Conservation (phyloP, 53 echinoderm and acorn worm genomes). For the Holothuria scabra region DNA sequence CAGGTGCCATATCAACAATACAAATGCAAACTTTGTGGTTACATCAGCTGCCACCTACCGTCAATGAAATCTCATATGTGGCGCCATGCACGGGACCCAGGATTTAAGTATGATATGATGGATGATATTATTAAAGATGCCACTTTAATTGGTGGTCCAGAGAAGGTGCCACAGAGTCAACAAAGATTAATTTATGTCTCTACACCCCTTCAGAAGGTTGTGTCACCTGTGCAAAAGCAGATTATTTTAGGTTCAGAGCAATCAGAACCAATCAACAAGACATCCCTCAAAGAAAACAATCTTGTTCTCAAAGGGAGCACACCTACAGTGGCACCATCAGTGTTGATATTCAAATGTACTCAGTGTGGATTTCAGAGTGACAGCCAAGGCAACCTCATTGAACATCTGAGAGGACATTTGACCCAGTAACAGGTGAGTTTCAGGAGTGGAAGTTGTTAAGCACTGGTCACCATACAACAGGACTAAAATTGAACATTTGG, state of each 20-base stretch:
- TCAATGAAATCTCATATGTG: constrained; percentile 99
- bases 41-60: constrained; percentile 88
- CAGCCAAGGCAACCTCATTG: constrained; percentile 61
- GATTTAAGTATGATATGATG: constrained; percentile 75
- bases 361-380: constrained; percentile 87
- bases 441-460: no score
- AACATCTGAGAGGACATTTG: constrained; percentile 77
- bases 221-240: background rate
- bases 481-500: no score
- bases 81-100: constrained; percentile 89
- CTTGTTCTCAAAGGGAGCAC: no score
- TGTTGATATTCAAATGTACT: constrained; percentile 80
- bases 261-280: background rate
- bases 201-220: background rate
- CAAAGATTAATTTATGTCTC: background rate
- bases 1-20: constrained; percentile 67
- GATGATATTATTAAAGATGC: constrained; percentile 66
- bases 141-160: constrained; percentile 24
- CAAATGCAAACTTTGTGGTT: constrained; percentile 88
- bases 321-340: background rate
- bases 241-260: background rate
- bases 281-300: background rate
- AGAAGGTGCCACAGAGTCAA: background rate
- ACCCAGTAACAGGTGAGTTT: no score
- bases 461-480: no score